These are phyloP conservation scores for Tauraco erythrolophus DNA, from an alignment of 2,113 vertebrate genomes.

Conservation along the genomic window DNA sequence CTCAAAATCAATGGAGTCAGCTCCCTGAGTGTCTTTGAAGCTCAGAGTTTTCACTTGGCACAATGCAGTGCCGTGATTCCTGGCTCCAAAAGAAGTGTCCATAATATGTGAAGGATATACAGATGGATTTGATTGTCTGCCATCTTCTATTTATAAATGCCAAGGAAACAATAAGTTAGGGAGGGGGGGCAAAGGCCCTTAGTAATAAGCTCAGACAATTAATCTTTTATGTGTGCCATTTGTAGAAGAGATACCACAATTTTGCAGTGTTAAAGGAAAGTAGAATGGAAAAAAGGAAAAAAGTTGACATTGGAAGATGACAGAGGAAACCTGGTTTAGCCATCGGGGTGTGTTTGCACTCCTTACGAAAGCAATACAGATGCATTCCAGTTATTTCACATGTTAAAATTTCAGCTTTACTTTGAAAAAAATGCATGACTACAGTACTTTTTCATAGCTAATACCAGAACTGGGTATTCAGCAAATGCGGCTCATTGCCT, in stretches of 20 bases:
- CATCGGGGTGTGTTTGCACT: background rate
- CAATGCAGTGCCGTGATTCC: background rate
- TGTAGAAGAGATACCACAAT: background rate
- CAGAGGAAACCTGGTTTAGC: background rate
- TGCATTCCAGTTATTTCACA: background rate
- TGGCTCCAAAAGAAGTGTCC: background rate
- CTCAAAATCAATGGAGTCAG: conserved; percentile 31
- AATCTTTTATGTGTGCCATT: background rate
- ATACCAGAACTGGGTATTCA: background rate
- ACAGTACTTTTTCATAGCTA: background rate
- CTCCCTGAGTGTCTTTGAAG: background rate
- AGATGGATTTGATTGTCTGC: background rate
- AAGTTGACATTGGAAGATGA: background rate
- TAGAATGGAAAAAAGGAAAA: background rate
- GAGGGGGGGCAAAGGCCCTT: background rate
- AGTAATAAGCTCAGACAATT: background rate
- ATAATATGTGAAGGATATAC: background rate
- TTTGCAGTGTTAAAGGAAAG: background rate
- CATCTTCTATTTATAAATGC: background rate
- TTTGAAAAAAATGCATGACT: background rate
- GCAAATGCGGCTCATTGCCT: background rate
- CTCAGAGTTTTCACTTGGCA: background rate
- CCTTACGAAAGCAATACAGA: background rate
- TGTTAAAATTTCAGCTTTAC: background rate
- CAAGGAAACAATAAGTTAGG: background rate